Evolutionary conservation across 2,888 invertebrate species (phyloP).

Genomic region (Agrochola lychnidis): DNA sequence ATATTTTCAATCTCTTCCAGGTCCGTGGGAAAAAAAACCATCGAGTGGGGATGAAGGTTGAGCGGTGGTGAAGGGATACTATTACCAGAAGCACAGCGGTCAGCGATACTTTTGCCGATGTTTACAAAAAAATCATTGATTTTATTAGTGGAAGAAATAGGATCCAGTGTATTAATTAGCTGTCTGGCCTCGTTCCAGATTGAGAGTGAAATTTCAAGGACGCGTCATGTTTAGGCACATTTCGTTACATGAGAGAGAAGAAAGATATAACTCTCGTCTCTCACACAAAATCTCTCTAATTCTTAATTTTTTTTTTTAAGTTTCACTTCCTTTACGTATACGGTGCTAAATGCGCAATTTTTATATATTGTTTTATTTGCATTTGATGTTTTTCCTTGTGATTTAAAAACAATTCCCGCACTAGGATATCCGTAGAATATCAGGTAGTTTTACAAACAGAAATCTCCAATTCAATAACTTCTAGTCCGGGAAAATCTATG

Average conservation of each 20-base stretch:
- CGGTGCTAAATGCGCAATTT: not conserved
- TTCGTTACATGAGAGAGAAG: not conserved
- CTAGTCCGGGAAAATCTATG: not conserved
- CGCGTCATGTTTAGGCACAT: not conserved
- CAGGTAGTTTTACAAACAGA: constrained; percentile 2
- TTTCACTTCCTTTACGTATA: not conserved
- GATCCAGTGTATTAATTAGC: too few relatives aligned
- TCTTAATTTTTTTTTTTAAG: not conserved
- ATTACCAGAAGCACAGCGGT: too few relatives aligned
- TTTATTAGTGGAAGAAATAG: too few relatives aligned
- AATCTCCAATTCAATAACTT: not conserved
- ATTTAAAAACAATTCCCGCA: not conserved
- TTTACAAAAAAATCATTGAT: too few relatives aligned
- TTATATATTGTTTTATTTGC: not conserved
- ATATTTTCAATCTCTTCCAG: too few relatives aligned
- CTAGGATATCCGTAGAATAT: not conserved
- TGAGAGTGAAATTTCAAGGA: not conserved
- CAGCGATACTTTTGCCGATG: too few relatives aligned
- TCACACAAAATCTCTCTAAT: not conserved
- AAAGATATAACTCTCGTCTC: not conserved
- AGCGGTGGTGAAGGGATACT: too few relatives aligned
- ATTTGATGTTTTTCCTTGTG: not conserved
- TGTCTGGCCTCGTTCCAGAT: too few relatives aligned
- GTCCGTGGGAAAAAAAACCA: too few relatives aligned
- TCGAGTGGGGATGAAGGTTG: too few relatives aligned